Evolutionary conservation across 1,140 invertebrate genomes (phyloP), one percentile per base, ranked within the genome.

Genomic region (Zaprionus gabonicus): DNA sequence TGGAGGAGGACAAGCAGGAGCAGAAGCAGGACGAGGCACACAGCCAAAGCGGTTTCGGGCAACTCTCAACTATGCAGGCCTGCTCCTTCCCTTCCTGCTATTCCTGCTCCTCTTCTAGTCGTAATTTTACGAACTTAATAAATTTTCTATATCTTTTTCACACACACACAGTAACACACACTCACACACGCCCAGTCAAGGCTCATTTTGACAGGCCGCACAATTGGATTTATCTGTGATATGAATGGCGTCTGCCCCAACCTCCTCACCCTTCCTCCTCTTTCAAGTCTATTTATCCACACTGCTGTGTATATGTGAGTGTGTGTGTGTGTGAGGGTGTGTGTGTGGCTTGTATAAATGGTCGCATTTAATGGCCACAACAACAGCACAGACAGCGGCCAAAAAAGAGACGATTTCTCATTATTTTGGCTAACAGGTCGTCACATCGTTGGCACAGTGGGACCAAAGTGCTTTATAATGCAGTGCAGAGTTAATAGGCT

Each of bases 81-180:
- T 51, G 28, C 63, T 17, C 5, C 7, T 2, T 1, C 9, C 3
- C 31, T 10, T 34, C 3, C 36, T 15, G 2, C 13, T 12, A 1
- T 13, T 38, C n/a, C 41, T 20, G 2, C n/a, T 46, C 7, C 57
- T 13, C 17, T 41, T 53, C 64, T 60, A 73, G 76, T 69, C 71
- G 68, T 71, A 87, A 88, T 90, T 90, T 88, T 81, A 81, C 76
- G 85, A 85, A 88, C 84, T 88, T 88, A 88, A 90, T 88, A 88
- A 84, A 88, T 88, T 90, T 84, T 75, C 85, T 90, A 90, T 88
- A 88, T 88, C 84, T 88, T 88, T 87, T 87, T 68, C 63, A 70
- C 46, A 69, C 65, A 77, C 49, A 71, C 71, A 70, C 17, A 57
- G 23, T 57, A 15, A 56, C 60, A 81, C 27, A 63, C n/a, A 64